These are phyloP conservation scores for Geotrupes spiniger DNA, from an alignment of 2,888 invertebrate genomes.

Conservation along the genomic window DNA sequence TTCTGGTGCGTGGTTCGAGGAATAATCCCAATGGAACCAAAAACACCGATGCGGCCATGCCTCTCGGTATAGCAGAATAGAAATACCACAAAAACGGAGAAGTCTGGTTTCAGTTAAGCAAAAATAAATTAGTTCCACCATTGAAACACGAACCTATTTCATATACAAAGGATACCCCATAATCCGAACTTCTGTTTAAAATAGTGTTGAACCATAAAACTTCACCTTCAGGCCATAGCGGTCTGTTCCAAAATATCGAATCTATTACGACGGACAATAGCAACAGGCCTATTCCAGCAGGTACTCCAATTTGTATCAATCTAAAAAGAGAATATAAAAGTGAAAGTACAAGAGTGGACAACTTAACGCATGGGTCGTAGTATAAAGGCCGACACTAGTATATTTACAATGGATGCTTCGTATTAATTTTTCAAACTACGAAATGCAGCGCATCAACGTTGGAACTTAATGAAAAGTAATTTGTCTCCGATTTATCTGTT, in stretches of 20 bases:
- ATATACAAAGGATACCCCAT: conserved; percentile 87
- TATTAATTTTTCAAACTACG: too few species aligned
- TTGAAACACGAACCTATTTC: too few species aligned
- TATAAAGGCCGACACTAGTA: too few species aligned
- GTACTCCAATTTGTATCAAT: conserved; percentile 67
- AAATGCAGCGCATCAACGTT: too few species aligned
- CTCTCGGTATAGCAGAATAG: conserved; percentile 93
- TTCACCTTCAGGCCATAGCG: conserved; percentile 96
- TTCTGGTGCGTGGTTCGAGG: conserved; percentile 68
- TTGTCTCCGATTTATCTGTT: too few species aligned
- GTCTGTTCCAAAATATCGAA: conserved; percentile 88
- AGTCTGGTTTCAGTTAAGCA: conserved; percentile 60
- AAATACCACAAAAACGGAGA: conserved; percentile 98
- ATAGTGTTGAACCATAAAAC: conserved; percentile 95
- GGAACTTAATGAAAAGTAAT: too few species aligned
- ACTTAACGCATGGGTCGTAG: too few species aligned
- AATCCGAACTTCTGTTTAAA: conserved; percentile 90
- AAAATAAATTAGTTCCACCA: too few species aligned
- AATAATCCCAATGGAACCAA: conserved; percentile 76
- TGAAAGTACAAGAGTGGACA: too few species aligned
- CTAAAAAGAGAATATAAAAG: conserved; percentile 61
- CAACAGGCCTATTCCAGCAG: conserved; percentile 67
- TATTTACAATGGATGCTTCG: background rate
- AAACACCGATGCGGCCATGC: conserved; percentile 76
- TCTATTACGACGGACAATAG: conserved; percentile 77